Evolutionary conservation across 2,797 vertebrate species (phyloP).

Genomic region (Scyliorhinus canicula): DNA sequence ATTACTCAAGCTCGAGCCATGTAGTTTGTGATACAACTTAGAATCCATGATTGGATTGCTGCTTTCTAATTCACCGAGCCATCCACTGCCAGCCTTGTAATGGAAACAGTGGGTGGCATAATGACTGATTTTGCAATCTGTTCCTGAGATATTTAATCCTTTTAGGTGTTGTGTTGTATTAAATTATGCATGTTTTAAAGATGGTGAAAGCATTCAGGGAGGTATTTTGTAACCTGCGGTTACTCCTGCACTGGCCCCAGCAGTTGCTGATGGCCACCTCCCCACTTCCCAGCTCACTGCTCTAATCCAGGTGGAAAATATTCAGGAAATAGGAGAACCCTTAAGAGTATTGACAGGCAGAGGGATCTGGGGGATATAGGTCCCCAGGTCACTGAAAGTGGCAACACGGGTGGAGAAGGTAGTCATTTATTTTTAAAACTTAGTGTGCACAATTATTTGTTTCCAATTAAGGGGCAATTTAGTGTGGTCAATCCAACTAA

Average conservation of each 20-base stretch:
- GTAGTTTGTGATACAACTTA: conserved; percentile 20
- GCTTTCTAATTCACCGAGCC: conserved; percentile 15
- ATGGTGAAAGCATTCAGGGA: background rate
- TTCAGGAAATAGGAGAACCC: too few species aligned
- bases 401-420: too few species aligned
- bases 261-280: background rate
- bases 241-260: background rate
- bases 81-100: conserved; percentile 17
- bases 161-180: background rate
- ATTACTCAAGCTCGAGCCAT: background rate
- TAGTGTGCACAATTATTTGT: too few species aligned
- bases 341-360: too few species aligned
- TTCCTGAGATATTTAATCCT: conserved; percentile 8
- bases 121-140: conserved; percentile 5
- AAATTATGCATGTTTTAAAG: conserved; percentile 3
- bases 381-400: too few species aligned
- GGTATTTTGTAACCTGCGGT: background rate
- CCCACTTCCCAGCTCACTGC: too few species aligned
- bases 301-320: too few species aligned
- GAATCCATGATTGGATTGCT: conserved; percentile 32
- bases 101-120: conserved; percentile 25
- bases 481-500: too few species aligned
- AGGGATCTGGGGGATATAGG: too few species aligned
- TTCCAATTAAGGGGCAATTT: too few species aligned
- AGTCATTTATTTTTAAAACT: too few species aligned